Evolutionary conservation across 2,888 invertebrate species (phyloP).

Genomic region (Lymantria monacha): DNA sequence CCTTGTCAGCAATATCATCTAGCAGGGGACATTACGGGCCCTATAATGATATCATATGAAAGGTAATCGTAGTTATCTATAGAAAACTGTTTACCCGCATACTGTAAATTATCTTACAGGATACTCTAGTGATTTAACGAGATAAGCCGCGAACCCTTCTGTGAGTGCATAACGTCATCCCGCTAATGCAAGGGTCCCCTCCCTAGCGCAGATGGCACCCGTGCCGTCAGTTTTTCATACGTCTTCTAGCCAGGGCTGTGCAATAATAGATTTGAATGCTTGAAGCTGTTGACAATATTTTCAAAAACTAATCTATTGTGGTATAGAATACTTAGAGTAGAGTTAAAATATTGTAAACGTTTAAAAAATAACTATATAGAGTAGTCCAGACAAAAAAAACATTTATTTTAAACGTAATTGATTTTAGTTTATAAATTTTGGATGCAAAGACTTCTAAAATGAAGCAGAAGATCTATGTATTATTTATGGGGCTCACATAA

Average conservation of each 20-base stretch:
- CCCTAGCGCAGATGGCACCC: conserved; percentile 76
- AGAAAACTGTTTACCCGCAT: conserved; percentile 26
- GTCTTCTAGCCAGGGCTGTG: conserved; percentile 48
- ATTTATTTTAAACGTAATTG: too few relatives aligned
- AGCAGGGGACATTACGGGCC: conserved; percentile 38
- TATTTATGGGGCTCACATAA: neutral
- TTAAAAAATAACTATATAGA: too few relatives aligned
- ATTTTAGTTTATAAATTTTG: too few relatives aligned
- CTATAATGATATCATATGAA: conserved; percentile 38
- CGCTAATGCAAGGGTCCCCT: conserved; percentile 74
- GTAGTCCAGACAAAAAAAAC: too few relatives aligned
- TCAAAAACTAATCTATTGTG: neutral
- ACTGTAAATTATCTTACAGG: conserved; percentile 62
- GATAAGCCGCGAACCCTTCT: conserved; percentile 74
- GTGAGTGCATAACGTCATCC: conserved; percentile 80
- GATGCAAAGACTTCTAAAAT: too few relatives aligned
- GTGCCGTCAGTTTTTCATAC: conserved; percentile 71
- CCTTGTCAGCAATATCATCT: conserved; percentile 28
- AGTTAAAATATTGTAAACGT: too few relatives aligned
- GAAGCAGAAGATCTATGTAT: too few relatives aligned
- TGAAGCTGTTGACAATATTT: neutral
- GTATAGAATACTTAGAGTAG: too few relatives aligned
- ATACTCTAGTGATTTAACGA: conserved; percentile 63
- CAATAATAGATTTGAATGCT: neutral
- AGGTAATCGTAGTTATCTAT: conserved; percentile 49